Base-by-base conservation (phyloP, 2,888 invertebrate species). In the Agrilus biguttatus region DNA sequence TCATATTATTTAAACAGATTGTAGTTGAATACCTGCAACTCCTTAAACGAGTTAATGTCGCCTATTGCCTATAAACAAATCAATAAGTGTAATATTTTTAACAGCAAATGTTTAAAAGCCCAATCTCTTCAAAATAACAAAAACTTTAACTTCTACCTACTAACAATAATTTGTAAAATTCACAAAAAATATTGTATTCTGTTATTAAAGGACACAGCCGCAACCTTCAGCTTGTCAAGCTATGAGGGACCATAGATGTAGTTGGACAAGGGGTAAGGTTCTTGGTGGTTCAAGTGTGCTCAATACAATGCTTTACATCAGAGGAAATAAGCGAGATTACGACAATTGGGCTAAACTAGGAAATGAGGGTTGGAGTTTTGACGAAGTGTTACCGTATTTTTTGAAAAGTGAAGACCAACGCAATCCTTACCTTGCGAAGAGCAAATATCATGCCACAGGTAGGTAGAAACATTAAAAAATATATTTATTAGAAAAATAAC, bases 201-300 rank as follows among this genome's bases (percentile, higher is more conserved):
- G 7, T 39, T 32, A 14, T 72, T 73, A 21, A 65, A 83, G 88
- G 51, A 81, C 90, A 0, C 87, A 90, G 61, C 83, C 89, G 0
- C 85, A 86, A 65, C 71, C 76, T 37, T 75, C 83, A 0, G 89
- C 89, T 0, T 90, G 89, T 51, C 84, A 86, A 60, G 89, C 88
- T 0, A 88, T 89, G 87, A 70, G 77, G 42, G 87, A 87, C 57
- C 76, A 81, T 54, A 74, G 87, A 36, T 88, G 88, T 58, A 80
- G 82, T 55, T 91, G 90, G 90, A 90, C 91, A 0, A 74, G 90
- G 45, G 92, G 93, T 39, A 90, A 90, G 68, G 80, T 86, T 1
- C 68, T 91, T 1, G 91, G 90, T 0, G 92, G 92, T 0, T 86
- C 85, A 5, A 86, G 86, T 34, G 87, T 89, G 1, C 70, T 91